Percentiles rank a stretch among this genome's conserved stretches.
Evolutionary conservation across 2,888 invertebrate genomes (phyloP).

Genomic region (Bruchidius siliquastri): DNA sequence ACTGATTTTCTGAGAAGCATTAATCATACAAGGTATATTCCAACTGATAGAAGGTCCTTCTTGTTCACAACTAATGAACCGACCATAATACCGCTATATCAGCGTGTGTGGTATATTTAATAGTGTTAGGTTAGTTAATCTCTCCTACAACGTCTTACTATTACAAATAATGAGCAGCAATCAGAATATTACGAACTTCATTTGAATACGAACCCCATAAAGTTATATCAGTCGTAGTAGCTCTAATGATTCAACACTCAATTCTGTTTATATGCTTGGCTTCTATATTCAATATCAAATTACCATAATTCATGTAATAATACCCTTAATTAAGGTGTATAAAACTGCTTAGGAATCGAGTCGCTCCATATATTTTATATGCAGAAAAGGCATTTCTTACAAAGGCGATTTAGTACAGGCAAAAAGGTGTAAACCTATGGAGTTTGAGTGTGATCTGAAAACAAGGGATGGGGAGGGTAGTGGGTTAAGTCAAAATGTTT

Average conservation of each 20-base stretch:
- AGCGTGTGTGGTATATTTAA: neutral
- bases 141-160: neutral
- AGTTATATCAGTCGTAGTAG: neutral
- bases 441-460: too few species aligned
- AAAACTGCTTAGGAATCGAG: neutral
- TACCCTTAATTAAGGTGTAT: neutral
- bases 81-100: neutral
- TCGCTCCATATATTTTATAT: neutral
- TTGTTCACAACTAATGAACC: neutral
- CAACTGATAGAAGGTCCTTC: neutral
- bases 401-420: neutral
- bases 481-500: too few species aligned
- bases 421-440: neutral
- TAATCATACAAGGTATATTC: too few species aligned
- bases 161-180: neutral
- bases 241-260: neutral
- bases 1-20: too few species aligned
- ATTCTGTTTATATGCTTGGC: neutral
- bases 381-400: neutral
- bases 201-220: neutral
- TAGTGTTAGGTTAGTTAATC: neutral
- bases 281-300: neutral
- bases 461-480: too few species aligned
- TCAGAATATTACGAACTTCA: neutral
- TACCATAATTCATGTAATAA: neutral